These are phyloP conservation scores for Rhagophthalmus giganteus DNA, from an alignment of 2,888 invertebrate genomes.

Conservation along the genomic window DNA sequence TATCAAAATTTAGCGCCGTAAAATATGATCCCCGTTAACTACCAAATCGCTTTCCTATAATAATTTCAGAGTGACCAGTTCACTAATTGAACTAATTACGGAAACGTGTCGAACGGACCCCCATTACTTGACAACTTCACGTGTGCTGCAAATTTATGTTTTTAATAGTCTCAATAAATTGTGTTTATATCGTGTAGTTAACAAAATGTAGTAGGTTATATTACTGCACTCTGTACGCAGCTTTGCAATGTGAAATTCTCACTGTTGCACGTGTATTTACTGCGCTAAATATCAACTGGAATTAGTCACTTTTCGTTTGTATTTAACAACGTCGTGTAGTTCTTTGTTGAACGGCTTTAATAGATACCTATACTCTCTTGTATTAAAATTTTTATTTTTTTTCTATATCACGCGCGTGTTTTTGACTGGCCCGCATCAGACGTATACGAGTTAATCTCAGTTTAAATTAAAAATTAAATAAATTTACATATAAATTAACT, in stretches of 20 bases:
- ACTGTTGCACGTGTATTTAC: conserved; percentile 36
- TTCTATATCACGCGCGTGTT: too few relatives aligned
- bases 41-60: conserved; percentile 29
- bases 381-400: too few relatives aligned
- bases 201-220: conserved; percentile 53
- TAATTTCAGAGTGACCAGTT: conserved; percentile 46
- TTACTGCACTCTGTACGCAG: conserved; percentile 38
- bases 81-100: conserved; percentile 55
- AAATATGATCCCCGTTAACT: conserved; percentile 8
- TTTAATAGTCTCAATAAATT: conserved; percentile 55
- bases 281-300: conserved; percentile 16
- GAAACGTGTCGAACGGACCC: conserved; percentile 54
- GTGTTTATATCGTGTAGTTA: conserved; percentile 50
- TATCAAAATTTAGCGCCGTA: conserved; percentile 13
- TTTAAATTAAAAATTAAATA: neutral
- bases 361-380: too few relatives aligned
- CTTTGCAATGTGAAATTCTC: conserved; percentile 26
- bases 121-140: conserved; percentile 53
- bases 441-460: neutral
- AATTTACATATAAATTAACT: neutral
- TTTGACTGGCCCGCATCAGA: too few relatives aligned
- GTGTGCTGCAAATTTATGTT: conserved; percentile 55
- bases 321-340: too few relatives aligned
- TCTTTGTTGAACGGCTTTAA: too few relatives aligned
- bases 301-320: conserved; percentile 7